Percentiles rank a stretch among this genome's conserved stretches.
Evolutionary conservation across 2,888 invertebrate genomes (phyloP).

Genomic region (Platynereis dumerilii): DNA sequence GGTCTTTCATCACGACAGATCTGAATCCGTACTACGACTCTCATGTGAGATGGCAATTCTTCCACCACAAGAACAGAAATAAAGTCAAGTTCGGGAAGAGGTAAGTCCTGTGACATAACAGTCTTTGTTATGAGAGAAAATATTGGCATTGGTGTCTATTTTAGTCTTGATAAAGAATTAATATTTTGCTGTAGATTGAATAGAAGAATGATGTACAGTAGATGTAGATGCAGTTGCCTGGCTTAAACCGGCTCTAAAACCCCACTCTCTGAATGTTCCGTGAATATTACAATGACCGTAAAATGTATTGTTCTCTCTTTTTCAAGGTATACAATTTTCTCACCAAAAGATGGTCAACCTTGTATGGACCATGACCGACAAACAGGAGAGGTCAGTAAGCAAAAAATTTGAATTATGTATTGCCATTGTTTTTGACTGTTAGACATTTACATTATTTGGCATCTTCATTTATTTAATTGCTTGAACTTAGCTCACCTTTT

Average conservation of each 20-base stretch:
- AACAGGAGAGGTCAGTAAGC: slow-evolving; percentile 75
- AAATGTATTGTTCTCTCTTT: too few species aligned
- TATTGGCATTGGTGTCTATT: too few species aligned
- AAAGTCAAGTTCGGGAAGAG: slow-evolving; percentile 97
- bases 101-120: slow-evolving; percentile 36
- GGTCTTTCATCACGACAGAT: slow-evolving; percentile 98
- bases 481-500: not conserved
- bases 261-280: too few species aligned
- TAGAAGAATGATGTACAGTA: too few species aligned
- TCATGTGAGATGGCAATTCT: slow-evolving; percentile 96
- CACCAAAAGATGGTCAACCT: slow-evolving; percentile 95
- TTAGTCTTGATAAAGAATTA: too few species aligned
- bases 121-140: too few species aligned
- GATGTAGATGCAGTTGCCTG: too few species aligned
- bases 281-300: too few species aligned
- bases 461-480: not conserved
- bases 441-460: not conserved
- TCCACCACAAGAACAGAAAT: slow-evolving; percentile 81
- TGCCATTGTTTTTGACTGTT: not conserved
- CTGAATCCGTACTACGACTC: slow-evolving; percentile 97
- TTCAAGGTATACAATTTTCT: slow-evolving; percentile 85
- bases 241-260: too few species aligned
- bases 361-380: slow-evolving; percentile 99
- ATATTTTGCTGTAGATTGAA: too few species aligned
- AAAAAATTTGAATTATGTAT: not conserved